Evolutionary conservation across 2,888 invertebrate species (phyloP), one percentile per base, ranked within the genome.

Genomic region (Noctua janthe): DNA sequence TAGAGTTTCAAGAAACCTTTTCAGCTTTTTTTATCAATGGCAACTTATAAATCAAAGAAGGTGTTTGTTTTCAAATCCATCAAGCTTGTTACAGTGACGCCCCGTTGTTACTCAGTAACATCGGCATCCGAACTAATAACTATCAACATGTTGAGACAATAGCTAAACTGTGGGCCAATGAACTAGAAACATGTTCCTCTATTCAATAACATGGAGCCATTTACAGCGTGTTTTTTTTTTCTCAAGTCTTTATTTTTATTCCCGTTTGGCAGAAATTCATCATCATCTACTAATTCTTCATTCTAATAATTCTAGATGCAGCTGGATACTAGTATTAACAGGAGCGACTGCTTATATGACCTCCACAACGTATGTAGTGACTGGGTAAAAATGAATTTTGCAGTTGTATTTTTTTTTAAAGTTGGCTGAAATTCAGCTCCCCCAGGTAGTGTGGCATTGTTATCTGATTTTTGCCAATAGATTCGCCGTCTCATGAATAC

Each of bases 101-200:
- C 69, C 54, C 20, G 39, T 10, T 51, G 59, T 56, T 47, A 70
- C 72, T 73, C 17, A 43, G 74, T 64, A 35, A 29, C 23, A 47
- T 64, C 71, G 29, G 69, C 10, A 39, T 39, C 35, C 4, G n/a
- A 47, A n/a, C 29, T 59, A 73, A 62, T 62, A 29, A 29, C 29
- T 35, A 35, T 73, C 62, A 49, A 76, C 54, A 71, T 39, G 51
- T 39, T 64, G 62, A 82, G 80, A 86, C 87, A 88, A 88, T 84
- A 72, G 78, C 29, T 20, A n/a, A 47, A 35, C 47, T 64, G 72
- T 56, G 17, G 82, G 81, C 49, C 85, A 84, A 81, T 85, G 89
- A 82, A 87, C 89, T 80, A 73, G 80, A 79, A 89, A 87, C 79
- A 80, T 73, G 71, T 76, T 71, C 11, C n/a, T 76, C 17, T 56